Evolutionary conservation across 2,113 vertebrate species (phyloP).

Genomic region (Thalassoma bifasciatum): DNA sequence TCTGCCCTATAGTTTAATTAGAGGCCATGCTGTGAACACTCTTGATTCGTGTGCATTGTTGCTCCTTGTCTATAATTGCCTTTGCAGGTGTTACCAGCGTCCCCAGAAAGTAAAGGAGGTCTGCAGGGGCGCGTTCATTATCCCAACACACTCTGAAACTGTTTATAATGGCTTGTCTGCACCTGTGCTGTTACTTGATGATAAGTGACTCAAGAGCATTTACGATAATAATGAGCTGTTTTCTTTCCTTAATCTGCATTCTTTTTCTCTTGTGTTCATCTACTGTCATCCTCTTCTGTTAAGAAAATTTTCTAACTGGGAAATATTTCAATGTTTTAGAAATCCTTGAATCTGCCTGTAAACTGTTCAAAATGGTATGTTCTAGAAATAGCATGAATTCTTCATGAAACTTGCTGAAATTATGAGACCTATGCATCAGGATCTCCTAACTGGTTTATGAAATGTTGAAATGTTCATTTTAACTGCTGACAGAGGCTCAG

Average conservation of each 20-base stretch:
- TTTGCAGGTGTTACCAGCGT: conserved; percentile 66
- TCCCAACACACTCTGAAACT: conserved; percentile 60
- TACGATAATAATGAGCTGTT: conserved; percentile 66
- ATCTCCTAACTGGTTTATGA: no score
- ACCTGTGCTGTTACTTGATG: conserved; percentile 73
- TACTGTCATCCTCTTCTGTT: conserved; percentile 3
- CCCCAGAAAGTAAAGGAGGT: conserved; percentile 58
- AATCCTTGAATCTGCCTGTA: no score
- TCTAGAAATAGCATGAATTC: no score
- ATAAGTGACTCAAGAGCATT: conserved; percentile 75
- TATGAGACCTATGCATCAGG: no score
- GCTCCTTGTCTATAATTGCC: conserved; percentile 63
- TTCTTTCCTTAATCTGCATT: conserved; percentile 35
- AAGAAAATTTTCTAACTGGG: conserved; percentile 13
- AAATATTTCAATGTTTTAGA: not conserved
- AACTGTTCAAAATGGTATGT: no score
- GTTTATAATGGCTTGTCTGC: conserved; percentile 61
- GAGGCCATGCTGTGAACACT: conserved; percentile 50
- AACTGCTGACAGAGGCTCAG: no score
- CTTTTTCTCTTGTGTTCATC: conserved; percentile 13
- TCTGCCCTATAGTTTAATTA: conserved; percentile 70
- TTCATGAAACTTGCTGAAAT: no score
- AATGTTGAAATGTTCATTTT: no score
- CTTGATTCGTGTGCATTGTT: conserved; percentile 56
- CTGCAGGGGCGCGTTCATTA: conserved; percentile 65